phyloP scores from a whole-genome alignment of 1,140 invertebrate species.

The Zophobas morio region DNA sequence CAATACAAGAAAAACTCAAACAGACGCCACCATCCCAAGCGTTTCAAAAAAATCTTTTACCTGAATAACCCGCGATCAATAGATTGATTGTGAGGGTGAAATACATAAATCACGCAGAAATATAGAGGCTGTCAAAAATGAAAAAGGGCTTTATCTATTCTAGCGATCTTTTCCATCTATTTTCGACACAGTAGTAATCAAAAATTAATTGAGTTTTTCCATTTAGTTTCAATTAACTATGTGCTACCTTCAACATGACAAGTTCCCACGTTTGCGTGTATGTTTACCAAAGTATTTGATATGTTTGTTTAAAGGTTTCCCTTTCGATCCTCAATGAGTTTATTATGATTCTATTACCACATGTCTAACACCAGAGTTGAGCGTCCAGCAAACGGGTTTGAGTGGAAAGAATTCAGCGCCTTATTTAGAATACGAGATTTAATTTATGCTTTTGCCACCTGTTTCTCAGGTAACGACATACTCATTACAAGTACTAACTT shows the following conservation, averaged over 20 bases:
- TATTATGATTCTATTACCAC: background rate
- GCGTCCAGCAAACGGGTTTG: background rate
- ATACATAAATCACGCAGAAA: slow-evolving; percentile 32
- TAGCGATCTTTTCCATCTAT: background rate
- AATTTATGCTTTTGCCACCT: slow-evolving; percentile 18
- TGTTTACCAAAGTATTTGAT: background rate
- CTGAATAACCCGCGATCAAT: background rate
- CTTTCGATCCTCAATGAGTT: background rate
- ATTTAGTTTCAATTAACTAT: background rate
- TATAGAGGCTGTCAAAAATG: slow-evolving; percentile 23
- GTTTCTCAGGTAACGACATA: slow-evolving; percentile 13
- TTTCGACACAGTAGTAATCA: slow-evolving; percentile 1
- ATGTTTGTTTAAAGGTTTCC: background rate
- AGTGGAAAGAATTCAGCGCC: slow-evolving; percentile 9
- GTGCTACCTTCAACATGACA: background rate
- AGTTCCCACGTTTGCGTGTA: background rate
- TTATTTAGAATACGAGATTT: slow-evolving; percentile 17
- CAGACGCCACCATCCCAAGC: too few relatives aligned
- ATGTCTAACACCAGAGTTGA: background rate
- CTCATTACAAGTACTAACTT: slow-evolving; percentile 8
- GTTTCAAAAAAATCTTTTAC: too few relatives aligned
- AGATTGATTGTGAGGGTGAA: background rate
- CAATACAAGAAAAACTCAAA: too few relatives aligned
- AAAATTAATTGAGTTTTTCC: slow-evolving; percentile 15
- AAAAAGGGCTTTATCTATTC: slow-evolving; percentile 19